A percentile compares a stretch with the other conserved stretches of the same genome.
These are phyloP conservation scores for Ariopsis seemanni DNA, from an alignment of 2,113 vertebrate species.

Conservation along the genomic window DNA sequence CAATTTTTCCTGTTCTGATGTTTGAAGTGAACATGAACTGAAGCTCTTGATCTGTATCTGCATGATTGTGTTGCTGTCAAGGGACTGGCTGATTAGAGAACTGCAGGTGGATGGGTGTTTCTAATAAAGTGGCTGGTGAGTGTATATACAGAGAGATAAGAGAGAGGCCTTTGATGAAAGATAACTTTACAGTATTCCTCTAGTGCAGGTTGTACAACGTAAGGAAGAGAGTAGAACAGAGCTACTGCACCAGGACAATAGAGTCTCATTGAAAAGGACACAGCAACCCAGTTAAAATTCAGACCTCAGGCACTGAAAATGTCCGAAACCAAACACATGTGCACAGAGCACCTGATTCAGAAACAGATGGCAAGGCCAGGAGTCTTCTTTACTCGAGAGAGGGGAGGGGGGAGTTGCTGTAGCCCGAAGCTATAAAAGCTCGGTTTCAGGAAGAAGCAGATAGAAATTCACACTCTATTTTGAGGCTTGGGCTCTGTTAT, in stretches of 20 bases:
- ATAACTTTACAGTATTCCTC: background rate
- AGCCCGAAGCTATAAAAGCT: background rate
- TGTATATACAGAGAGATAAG: background rate
- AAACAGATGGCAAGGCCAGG: conserved; percentile 44
- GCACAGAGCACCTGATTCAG: conserved; percentile 12
- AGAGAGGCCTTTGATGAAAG: background rate
- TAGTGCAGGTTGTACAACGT: background rate
- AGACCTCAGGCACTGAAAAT: conserved; percentile 30
- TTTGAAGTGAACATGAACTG: too few relatives aligned
- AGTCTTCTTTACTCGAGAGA: conserved; percentile 40
- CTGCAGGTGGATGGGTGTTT: too few relatives aligned
- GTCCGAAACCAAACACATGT: background rate
- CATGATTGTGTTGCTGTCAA: too few relatives aligned
- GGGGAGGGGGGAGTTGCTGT: background rate
- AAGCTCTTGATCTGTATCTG: too few relatives aligned
- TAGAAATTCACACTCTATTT: conserved; percentile 24
- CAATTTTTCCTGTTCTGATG: too few relatives aligned
- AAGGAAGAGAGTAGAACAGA: background rate
- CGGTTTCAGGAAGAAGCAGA: conserved; percentile 9
- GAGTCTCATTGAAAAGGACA: conserved; percentile 18
- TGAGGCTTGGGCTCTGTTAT: background rate
- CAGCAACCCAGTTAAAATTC: conserved; percentile 32
- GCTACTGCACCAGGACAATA: background rate
- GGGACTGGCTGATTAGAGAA: too few relatives aligned
- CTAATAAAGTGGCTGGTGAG: too few relatives aligned